Evolutionary conservation across 2,797 vertebrate genomes (phyloP), one percentile per base, ranked within the genome.

Genomic region (Pristis pectinata): DNA sequence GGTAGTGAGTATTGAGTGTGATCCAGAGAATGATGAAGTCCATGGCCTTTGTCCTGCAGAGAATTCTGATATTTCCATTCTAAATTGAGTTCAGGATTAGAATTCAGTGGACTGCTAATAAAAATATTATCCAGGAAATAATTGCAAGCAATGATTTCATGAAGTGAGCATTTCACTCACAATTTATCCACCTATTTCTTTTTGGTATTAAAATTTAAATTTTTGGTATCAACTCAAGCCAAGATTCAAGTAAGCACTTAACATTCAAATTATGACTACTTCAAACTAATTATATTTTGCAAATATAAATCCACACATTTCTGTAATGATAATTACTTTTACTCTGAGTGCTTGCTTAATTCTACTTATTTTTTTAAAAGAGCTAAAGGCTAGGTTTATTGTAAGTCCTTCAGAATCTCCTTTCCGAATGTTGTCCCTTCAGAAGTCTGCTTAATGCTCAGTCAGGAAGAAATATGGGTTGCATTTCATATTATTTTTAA

Each of bases 391-490:
- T 89, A 17, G 59, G 64, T 89, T 89, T 89, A 89, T n/a, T 37
- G 15, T n/a, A 61, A 61, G 61, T 89, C 10, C 59, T 87, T 87
- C 83, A 34, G 3, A 87, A 87, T 59, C 77, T 80, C n/a, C 13
- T 56, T 95, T 96, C 96, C 96, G 92, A 80, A 96, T 96, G 96
- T 95, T 96, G 96, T 95, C 94, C 95, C 95, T 96, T 94, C 95
- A 96, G 96, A 95, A 95, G 95, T 95, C 95, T 95, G 94, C 96
- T 96, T 95, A 85, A 95, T 61, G 15, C 10, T 64, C 61, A 19
- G 34, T 22, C n/a, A 89, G 13, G 34, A 89, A 61, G 15, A 61
- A 61, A 37, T 15, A 1, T 83, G 19, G 17, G 22, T 9, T 85
- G 0, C 8, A n/a, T 11, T 89, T 89, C 8, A 89, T 89, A n/a